Conservation (phyloP, 2,888 invertebrate species). For the Drosophila antonietae region DNA sequence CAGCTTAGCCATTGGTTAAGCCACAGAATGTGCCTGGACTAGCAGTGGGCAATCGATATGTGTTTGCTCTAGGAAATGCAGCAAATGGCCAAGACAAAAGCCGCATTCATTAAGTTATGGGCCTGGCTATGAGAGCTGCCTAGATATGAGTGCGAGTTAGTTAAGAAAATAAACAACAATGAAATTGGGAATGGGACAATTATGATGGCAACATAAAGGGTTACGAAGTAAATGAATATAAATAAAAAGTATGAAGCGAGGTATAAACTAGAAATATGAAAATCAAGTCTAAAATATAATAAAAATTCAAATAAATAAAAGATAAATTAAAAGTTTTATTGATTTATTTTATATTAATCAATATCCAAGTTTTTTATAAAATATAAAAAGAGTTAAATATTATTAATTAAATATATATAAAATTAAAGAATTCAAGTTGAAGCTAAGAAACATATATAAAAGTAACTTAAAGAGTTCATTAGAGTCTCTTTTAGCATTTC, state of each 20-base stretch:
- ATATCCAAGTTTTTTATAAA: neutral
- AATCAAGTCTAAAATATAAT: neutral
- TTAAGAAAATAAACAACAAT: neutral
- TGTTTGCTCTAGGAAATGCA: conserved; percentile 31
- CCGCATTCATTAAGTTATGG: conserved; percentile 38
- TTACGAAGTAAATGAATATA: neutral
- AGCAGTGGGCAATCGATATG: conserved; percentile 37
- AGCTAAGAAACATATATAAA: too few species aligned
- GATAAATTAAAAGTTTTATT: neutral
- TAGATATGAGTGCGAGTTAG: neutral
- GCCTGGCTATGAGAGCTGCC: neutral
- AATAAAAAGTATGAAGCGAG: neutral
- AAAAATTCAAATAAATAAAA: neutral
- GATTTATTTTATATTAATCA: neutral
- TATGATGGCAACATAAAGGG: neutral
- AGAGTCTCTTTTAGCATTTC: too few species aligned
- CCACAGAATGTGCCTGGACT: conserved; percentile 27
- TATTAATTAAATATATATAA: neutral
- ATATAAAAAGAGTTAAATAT: neutral
- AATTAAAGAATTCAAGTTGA: neutral
- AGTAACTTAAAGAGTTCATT: neutral
- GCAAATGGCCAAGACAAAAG: conserved; percentile 29
- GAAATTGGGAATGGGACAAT: neutral
- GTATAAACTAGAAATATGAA: neutral
- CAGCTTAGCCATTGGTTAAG: conserved; percentile 24